phyloP scores from a whole-genome alignment of 2,888 invertebrate species.

The Osmoderma eremita region DNA sequence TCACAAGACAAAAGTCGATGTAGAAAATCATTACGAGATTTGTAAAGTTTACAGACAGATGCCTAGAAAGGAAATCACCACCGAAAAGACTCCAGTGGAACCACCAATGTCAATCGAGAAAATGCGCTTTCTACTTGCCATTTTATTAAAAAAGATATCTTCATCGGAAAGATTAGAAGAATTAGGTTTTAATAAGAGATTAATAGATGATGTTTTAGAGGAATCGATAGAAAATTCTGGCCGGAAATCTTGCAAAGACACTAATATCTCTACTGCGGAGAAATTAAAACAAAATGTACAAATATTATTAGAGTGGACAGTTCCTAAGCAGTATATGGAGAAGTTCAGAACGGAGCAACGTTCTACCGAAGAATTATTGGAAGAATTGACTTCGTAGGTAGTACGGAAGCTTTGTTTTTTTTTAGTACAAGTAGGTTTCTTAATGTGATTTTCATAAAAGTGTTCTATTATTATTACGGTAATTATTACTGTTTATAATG shows the following conservation, averaged over 20 bases:
- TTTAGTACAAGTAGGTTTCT: conserved; percentile 43
- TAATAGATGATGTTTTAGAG: conserved; percentile 83
- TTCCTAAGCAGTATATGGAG: conserved; percentile 81
- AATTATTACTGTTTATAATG: no score
- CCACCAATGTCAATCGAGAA: conserved; percentile 75
- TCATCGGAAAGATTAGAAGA: conserved; percentile 80
- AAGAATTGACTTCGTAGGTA: conserved; percentile 72
- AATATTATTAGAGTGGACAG: conserved; percentile 82
- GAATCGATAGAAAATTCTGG: conserved; percentile 82
- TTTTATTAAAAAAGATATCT: conserved; percentile 84
- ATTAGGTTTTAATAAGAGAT: conserved; percentile 76
- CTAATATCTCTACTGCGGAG: conserved; percentile 69
- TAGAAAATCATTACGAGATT: conserved; percentile 72
- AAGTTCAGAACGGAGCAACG: conserved; percentile 78
- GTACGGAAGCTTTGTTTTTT: conserved; percentile 17
- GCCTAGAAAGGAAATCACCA: conserved; percentile 51
- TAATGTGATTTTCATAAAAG: conserved; percentile 14
- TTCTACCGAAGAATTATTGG: conserved; percentile 81
- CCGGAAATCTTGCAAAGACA: conserved; percentile 71
- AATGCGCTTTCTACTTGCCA: conserved; percentile 82
- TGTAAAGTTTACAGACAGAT: conserved; percentile 63
- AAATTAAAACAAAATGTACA: conserved; percentile 79
- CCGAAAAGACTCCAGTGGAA: conserved; percentile 56
- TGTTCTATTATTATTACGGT: background rate
- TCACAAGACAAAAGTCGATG: conserved; percentile 79